phyloP scores from a whole-genome alignment of 2,113 vertebrate species.

The Nycticebus coucang region DNA sequence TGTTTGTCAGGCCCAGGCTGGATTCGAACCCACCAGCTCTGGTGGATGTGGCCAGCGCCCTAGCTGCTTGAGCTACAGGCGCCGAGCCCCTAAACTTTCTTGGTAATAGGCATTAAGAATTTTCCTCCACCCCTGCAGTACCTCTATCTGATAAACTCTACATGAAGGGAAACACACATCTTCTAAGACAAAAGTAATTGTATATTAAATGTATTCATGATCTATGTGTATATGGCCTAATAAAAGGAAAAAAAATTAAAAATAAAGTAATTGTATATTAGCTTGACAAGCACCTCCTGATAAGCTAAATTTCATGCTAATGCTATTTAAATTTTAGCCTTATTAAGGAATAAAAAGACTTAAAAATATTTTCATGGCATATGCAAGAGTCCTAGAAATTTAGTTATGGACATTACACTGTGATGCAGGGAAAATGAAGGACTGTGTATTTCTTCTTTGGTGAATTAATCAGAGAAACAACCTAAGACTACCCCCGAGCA shows the following conservation, averaged over 20 bases:
- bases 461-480: conserved; percentile 45
- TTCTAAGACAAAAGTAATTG: not conserved
- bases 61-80: too few relatives aligned
- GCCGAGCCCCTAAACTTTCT: not conserved
- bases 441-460: not conserved
- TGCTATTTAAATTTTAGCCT: conserved; percentile 57
- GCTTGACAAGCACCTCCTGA: conserved; percentile 2
- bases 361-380: conserved; percentile 41
- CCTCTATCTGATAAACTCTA: not conserved
- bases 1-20: too few relatives aligned
- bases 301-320: conserved; percentile 24
- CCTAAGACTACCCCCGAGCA: not conserved
- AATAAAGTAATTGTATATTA: not conserved
- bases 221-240: too few relatives aligned
- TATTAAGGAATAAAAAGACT: conserved; percentile 26
- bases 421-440: not conserved
- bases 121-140: not conserved
- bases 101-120: not conserved
- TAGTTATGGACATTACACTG: conserved; percentile 11
- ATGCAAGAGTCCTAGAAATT: conserved; percentile 44
- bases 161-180: not conserved
- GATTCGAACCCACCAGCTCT: too few relatives aligned
- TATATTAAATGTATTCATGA: not conserved
- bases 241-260: too few relatives aligned
- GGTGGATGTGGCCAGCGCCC: too few relatives aligned